Evolutionary conservation across 2,113 vertebrate genomes (phyloP), one percentile per base, ranked within the genome.

Genomic region (Grallaria varia): DNA sequence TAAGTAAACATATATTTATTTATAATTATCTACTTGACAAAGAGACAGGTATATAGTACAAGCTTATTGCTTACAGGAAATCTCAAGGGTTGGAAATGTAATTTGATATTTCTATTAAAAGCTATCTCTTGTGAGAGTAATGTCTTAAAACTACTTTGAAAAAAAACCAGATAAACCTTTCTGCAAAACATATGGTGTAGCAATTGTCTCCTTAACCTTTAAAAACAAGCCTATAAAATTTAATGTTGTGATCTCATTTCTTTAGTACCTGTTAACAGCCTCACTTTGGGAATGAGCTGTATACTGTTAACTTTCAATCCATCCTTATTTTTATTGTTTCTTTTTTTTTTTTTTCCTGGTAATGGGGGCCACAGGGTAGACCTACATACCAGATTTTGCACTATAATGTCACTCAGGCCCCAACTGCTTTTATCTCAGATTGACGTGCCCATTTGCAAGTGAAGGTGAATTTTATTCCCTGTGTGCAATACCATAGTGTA

Each of bases 171-270:
- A 53, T 58, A 84, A 76, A 72, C 23, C 22, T 49, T 67, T 95
- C 45, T 79, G 30, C 30, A 78, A 44, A 85, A 68, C 15, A 60
- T n/a, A 62, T 15, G 20, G 10, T 60, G 22, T 55, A 83, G 33
- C 77, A 92, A 74, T 87, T 92, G 85, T 85, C 76, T 92, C 50
- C 68, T 93, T 92, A 89, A 90, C 69, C 71, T 86, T 97, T 92
- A 79, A 64, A 91, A 89, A 45, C 37, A 80, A 87, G 35, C 37
- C 58, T 64, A 45, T 88, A 81, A 80, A 86, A 78, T 76, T 45
- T 89, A 56, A 85, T 66, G 63, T 33, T 87, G 19, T 28, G 45
- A 53, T 85, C 71, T 95, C 31, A 45, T 94, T 95, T 94, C 56
- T 91, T 30, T 79, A 93, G 74, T 69, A 76, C n/a, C 40, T 90